Base-by-base conservation (phyloP, 2,888 invertebrate genomes). In the Campoletis raptor region DNA sequence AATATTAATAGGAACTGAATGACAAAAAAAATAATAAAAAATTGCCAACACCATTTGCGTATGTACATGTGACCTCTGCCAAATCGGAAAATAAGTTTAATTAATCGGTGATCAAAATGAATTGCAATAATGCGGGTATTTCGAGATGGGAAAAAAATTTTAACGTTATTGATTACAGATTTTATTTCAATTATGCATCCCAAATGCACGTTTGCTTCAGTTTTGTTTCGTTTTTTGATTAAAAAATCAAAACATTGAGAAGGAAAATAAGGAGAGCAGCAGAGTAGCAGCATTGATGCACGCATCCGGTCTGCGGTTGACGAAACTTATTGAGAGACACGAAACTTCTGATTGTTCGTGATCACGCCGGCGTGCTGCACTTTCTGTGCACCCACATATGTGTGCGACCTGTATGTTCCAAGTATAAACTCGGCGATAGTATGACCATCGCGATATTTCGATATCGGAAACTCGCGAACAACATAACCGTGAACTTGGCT, bases 271-370 rank as follows among this genome's bases (percentile, higher is more conserved):
- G 83, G 86, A 69, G 54, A 79, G 84, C 77, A 72, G 69, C 83
- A 86, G 81, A 85, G 88, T 86, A 85, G 90, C 91, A 85, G 90
- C 91, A 92, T 93, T 93, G 92, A 92, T 92, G 90, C 93, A 92
- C 93, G 92, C 93, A 93, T 92, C 92, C 92, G 92, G 92, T 92
- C 93, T n/a, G n/a, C n/a, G n/a, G n/a, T n/a, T n/a, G n/a, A n/a
- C n/a, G n/a, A n/a, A n/a, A n/a, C n/a, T n/a, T n/a, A n/a, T n/a
- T n/a, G n/a, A n/a, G n/a, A n/a, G n/a, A n/a, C n/a, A n/a, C n/a
- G n/a, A n/a, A n/a, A n/a, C n/a, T n/a, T n/a, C n/a, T n/a, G n/a
- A 93, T 93, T 92, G 92, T 93, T 93, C 92, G 90, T 90, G 92
- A 92, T 92, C 92, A 91, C 91, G 91, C 90, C 91, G 86, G 83